Percentiles rank a stretch among this genome's conserved stretches.
These are phyloP conservation scores for Prunella fulvescens DNA, from an alignment of 2,113 vertebrate species.

Conservation along the genomic window DNA sequence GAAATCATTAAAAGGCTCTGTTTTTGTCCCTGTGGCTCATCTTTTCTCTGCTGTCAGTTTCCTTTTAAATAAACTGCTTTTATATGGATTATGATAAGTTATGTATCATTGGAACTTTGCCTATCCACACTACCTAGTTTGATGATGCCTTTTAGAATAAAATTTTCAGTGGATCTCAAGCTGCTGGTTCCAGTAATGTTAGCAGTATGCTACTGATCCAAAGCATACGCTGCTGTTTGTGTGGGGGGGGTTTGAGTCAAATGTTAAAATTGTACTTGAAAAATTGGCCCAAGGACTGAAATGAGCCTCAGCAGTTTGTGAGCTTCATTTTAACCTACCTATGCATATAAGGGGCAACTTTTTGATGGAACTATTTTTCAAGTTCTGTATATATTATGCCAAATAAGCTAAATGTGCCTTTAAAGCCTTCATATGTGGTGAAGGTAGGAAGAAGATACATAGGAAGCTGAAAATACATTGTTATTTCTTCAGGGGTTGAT, in stretches of 20 bases:
- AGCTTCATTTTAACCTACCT: neutral
- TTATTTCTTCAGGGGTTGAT: neutral
- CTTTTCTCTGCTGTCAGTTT: neutral
- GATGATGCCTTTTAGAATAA: neutral
- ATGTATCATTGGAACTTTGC: neutral
- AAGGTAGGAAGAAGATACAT: neutral
- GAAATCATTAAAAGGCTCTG: neutral
- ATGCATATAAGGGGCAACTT: neutral
- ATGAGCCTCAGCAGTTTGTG: neutral
- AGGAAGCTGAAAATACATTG: neutral
- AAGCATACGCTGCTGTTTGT: neutral
- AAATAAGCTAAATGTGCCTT: neutral
- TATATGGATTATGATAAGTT: neutral
- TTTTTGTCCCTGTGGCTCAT: conserved; percentile 17
- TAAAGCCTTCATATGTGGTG: neutral
- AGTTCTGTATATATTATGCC: neutral
- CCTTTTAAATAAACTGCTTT: neutral
- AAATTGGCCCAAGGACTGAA: neutral
- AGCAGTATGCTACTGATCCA: neutral
- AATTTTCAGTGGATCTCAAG: neutral
- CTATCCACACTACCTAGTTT: neutral
- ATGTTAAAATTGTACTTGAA: neutral
- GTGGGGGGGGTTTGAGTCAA: neutral
- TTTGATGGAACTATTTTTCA: neutral
- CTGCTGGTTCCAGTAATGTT: neutral